Conservation (phyloP, 2,888 invertebrate genomes). For the Iselma pallidipennis region DNA sequence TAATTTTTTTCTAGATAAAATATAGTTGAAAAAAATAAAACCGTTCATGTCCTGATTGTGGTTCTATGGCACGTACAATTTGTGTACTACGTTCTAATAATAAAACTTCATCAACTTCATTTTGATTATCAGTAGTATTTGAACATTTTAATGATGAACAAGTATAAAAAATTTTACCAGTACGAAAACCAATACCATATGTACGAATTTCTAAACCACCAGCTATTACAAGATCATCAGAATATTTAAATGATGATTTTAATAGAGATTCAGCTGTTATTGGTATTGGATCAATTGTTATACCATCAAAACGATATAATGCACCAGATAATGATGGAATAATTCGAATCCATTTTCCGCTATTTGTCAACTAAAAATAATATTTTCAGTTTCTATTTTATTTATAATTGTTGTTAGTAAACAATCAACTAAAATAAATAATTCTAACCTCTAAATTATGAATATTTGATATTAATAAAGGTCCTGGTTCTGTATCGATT, state of each 20-base stretch:
- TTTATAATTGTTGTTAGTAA: neutral
- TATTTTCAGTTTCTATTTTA: conserved; percentile 6
- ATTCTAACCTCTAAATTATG: conserved; percentile 77
- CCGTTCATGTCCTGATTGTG: conserved; percentile 83
- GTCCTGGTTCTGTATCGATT: conserved; percentile 72
- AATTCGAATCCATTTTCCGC: conserved; percentile 84
- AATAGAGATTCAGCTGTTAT: conserved; percentile 85
- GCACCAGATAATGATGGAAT: conserved; percentile 93
- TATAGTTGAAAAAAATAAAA: conserved; percentile 41
- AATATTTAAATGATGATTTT: conserved; percentile 84
- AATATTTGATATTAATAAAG: conserved; percentile 86
- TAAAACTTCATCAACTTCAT: conserved; percentile 61
- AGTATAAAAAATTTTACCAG: conserved; percentile 76
- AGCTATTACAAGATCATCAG: conserved; percentile 82
- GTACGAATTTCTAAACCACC: conserved; percentile 87
- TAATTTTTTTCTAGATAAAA: conserved; percentile 6
- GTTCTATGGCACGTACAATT: conserved; percentile 89
- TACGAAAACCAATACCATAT: conserved; percentile 78
- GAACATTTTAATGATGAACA: conserved; percentile 76
- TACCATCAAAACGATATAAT: conserved; percentile 90
- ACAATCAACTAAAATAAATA: conserved; percentile 3
- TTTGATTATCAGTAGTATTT: conserved; percentile 64
- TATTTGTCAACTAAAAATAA: conserved; percentile 69
- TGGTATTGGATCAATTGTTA: conserved; percentile 83
- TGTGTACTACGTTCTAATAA: conserved; percentile 82